These are phyloP conservation scores for sheep (Ovis aries) DNA, from an alignment of 2,113 vertebrate genomes.

Conservation along the genomic window ARS-UI_Ramb_v3.0 NC_056059.1:42457501-42458000, in stretches of 20 bases:
- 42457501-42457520: slow-evolving; percentile 19
- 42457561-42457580: neutral
- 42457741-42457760: neutral
- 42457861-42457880: neutral
- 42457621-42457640: neutral
- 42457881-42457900: neutral
- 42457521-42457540: neutral
- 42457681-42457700: neutral
- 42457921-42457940: neutral
- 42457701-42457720: neutral
- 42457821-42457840: neutral
- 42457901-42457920: neutral
- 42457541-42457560: neutral
- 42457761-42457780: neutral
- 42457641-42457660: neutral
- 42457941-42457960: neutral
- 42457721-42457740: neutral
- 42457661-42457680: neutral
- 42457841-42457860: neutral
- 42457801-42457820: neutral
- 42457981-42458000: neutral
- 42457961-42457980: neutral
- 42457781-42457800: neutral
- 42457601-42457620: neutral
- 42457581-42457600: neutral